phyloP scores from a whole-genome alignment of 1,140 invertebrate genomes.

The Heterodera carotae region DNA sequence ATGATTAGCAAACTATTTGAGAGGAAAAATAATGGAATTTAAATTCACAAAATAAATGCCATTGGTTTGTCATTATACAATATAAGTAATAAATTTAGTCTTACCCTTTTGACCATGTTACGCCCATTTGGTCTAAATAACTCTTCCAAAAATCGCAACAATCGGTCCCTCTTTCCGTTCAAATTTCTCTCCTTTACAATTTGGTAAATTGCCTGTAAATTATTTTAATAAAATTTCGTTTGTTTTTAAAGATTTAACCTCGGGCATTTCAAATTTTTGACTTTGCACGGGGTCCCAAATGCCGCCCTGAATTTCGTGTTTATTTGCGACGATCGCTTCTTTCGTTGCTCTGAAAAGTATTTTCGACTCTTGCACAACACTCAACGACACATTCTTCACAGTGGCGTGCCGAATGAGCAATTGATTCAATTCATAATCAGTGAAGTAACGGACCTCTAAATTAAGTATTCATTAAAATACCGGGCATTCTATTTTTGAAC shows the following conservation, averaged over 20 bases:
- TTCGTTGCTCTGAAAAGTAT: neutral
- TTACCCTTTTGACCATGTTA: neutral
- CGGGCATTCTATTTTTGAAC: too few species aligned
- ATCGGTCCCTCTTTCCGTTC: neutral
- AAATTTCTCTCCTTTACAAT: neutral
- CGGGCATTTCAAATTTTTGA: neutral
- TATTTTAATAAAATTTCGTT: neutral
- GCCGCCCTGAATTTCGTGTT: neutral
- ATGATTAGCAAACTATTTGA: neutral
- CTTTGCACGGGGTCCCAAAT: neutral
- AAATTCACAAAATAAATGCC: too few species aligned
- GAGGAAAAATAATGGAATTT: too few species aligned
- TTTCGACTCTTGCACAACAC: neutral
- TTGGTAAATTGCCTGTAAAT: neutral
- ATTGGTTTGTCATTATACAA: too few species aligned
- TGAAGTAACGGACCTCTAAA: too few species aligned
- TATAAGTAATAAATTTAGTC: too few species aligned
- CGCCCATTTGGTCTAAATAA: neutral
- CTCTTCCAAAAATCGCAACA: neutral
- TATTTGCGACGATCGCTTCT: neutral
- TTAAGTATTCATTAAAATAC: too few species aligned
- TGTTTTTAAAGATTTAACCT: neutral
- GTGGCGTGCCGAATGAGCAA: neutral
- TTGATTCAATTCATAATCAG: neutral
- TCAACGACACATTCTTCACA: neutral